phyloP scores from a whole-genome alignment of 2,797 vertebrate genomes.

The Catamblyrhynchus diadema region DNA sequence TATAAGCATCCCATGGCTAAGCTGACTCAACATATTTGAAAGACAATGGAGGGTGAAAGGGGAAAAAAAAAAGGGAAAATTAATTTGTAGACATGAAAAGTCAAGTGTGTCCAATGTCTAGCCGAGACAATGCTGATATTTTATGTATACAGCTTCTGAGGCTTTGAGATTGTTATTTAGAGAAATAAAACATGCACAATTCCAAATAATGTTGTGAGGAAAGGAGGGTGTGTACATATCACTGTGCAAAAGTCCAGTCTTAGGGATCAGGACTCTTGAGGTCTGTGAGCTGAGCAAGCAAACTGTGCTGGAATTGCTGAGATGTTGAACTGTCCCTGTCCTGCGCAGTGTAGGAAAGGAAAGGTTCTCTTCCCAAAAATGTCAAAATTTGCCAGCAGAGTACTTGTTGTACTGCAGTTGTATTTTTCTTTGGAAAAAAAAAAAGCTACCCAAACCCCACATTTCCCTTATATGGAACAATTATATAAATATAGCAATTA shows the following conservation, averaged over 20 bases:
- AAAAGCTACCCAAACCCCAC: accelerated
- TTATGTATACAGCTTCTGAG: not conserved
- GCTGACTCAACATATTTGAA: not conserved
- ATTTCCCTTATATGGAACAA: not conserved
- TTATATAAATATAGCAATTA: not conserved
- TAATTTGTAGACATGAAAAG: not conserved
- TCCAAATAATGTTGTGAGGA: not conserved
- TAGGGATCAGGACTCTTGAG: not conserved
- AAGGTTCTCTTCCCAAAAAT: not conserved
- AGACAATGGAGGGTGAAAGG: not conserved
- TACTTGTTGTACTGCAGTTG: not conserved
- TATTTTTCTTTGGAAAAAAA: not conserved
- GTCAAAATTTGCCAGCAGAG: not conserved
- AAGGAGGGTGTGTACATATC: not conserved
- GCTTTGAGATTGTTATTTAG: not conserved
- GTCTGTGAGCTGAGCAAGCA: not conserved
- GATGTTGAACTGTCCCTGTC: not conserved
- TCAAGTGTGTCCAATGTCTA: not conserved
- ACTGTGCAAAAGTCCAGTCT: not conserved
- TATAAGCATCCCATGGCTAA: not conserved
- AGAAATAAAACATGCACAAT: not conserved
- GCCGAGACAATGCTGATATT: not conserved
- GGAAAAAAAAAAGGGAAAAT: not conserved
- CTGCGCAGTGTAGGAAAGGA: not conserved
- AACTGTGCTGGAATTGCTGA: not conserved